These are phyloP conservation scores for Ptilonorhynchus violaceus DNA, from an alignment of 2,113 vertebrate species.

Conservation along the genomic window DNA sequence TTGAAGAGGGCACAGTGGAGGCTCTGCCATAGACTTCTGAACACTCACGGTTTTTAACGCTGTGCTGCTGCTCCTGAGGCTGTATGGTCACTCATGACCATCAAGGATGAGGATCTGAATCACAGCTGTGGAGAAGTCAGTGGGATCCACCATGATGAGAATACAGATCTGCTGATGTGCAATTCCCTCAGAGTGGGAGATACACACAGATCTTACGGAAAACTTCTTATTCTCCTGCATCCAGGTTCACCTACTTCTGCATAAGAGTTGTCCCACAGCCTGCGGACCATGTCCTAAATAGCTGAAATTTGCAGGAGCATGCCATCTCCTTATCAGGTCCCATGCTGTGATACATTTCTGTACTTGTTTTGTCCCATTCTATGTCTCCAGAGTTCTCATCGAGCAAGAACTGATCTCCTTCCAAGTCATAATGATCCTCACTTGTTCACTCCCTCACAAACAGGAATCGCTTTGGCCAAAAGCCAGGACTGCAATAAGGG, in stretches of 20 bases:
- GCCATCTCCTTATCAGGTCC: not conserved
- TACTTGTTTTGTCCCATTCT: not conserved
- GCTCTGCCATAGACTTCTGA: not conserved
- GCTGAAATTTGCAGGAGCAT: not conserved
- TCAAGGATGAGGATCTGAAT: not conserved
- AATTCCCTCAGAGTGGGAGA: not conserved
- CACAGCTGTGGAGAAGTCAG: not conserved
- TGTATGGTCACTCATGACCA: not conserved
- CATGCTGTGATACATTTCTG: not conserved
- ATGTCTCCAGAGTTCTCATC: not conserved
- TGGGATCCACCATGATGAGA: not conserved
- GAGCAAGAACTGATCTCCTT: constrained; percentile 3
- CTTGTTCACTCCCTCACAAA: constrained; percentile 17
- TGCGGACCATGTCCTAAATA: not conserved
- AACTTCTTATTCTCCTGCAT: not conserved
- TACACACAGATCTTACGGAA: not conserved
- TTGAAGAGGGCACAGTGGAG: not conserved
- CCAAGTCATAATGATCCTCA: not conserved
- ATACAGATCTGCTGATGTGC: not conserved
- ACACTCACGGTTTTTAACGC: not conserved
- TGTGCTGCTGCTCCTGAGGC: not conserved
- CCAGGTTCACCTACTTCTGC: not conserved
- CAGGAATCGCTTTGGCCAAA: constrained; percentile 2
- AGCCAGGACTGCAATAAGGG: constrained; percentile 23
- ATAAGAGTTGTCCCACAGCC: not conserved